A percentile compares a stretch with the other conserved stretches of the same genome.
Conservation (phyloP, 2,797 vertebrate genomes). For the Nothura maculosa region DNA sequence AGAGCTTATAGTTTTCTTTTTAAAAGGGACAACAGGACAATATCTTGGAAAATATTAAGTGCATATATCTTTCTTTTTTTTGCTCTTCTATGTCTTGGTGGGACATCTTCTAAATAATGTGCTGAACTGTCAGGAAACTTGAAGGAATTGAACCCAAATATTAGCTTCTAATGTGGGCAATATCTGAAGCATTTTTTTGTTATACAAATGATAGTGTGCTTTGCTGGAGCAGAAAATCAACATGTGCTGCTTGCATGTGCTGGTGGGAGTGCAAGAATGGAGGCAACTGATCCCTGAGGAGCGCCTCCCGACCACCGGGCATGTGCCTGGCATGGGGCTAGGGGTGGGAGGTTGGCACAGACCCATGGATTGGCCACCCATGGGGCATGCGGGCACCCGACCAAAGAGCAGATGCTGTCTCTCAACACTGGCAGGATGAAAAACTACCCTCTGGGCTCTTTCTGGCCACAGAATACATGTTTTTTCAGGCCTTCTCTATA, state of each 20-base stretch:
- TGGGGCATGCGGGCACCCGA: no score
- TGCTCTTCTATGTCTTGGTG: background rate
- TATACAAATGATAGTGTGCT: background rate
- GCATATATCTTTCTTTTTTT: background rate
- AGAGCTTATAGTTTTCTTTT: background rate
- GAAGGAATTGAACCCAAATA: background rate
- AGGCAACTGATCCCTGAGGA: background rate
- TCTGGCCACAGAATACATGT: background rate
- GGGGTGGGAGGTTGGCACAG: background rate
- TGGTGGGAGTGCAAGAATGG: background rate
- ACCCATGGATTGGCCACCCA: fast-evolving
- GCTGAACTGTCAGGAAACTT: background rate
- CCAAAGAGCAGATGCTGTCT: background rate
- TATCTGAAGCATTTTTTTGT: background rate
- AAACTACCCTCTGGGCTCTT: background rate
- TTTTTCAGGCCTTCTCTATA: background rate
- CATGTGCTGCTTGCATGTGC: background rate
- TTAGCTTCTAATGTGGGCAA: background rate
- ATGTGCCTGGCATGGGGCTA: background rate
- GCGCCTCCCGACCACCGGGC: fast-evolving
- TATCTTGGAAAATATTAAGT: background rate
- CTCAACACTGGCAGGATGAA: background rate
- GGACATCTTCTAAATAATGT: background rate
- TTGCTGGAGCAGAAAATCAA: background rate
- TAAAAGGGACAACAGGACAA: background rate